These are phyloP conservation scores for Cataglyphis rosenhaueri DNA, from an alignment of 2,888 invertebrate species.

Conservation along the genomic window DNA sequence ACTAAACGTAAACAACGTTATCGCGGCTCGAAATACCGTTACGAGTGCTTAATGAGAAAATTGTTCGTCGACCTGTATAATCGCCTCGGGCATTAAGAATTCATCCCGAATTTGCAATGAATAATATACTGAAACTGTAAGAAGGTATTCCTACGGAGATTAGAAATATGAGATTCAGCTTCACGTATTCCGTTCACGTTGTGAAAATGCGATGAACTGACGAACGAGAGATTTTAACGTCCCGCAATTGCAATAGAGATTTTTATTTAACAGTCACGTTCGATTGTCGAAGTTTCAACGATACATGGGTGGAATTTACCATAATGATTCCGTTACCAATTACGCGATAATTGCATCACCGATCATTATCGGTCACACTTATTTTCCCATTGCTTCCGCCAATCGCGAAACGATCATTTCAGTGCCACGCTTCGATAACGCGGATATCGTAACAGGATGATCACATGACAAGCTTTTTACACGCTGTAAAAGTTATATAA, in stretches of 20 bases:
- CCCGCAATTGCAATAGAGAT: not conserved
- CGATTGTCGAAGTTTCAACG: constrained; percentile 2
- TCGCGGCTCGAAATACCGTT: constrained; percentile 13
- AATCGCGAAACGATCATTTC: constrained; percentile 16
- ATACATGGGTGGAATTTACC: not conserved
- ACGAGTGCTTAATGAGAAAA: not conserved
- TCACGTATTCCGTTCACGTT: not conserved
- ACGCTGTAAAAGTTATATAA: constrained; percentile 32
- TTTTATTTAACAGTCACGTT: constrained; percentile 13
- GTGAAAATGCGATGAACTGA: constrained; percentile 17
- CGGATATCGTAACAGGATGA: constrained; percentile 25
- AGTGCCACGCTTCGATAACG: constrained; percentile 38
- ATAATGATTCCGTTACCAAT: constrained; percentile 23
- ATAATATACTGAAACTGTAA: not conserved
- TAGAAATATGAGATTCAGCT: not conserved
- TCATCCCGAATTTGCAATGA: not conserved
- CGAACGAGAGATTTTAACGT: constrained; percentile 46
- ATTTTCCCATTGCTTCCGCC: not conserved
- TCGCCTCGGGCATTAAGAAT: not conserved
- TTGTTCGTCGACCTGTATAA: not conserved
- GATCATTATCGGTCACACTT: not conserved
- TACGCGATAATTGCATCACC: constrained; percentile 37
- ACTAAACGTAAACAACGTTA: constrained; percentile 13
- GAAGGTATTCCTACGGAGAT: not conserved
- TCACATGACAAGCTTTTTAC: constrained; percentile 33